Conservation (phyloP, 2,113 vertebrate species). For the Centrocercus urophasianus region DNA sequence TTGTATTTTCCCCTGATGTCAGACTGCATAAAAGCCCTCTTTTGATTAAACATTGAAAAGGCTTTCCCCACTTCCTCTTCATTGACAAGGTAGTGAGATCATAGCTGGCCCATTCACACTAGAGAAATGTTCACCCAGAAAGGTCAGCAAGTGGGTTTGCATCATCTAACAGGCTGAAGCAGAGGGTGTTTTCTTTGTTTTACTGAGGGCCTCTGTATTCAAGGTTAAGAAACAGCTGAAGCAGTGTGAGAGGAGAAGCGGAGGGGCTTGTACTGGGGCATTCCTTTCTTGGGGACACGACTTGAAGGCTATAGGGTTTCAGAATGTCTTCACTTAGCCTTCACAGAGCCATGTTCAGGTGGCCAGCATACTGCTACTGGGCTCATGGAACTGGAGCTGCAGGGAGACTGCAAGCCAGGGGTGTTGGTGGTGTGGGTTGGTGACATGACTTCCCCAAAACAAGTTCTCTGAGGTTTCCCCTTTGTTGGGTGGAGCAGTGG, state of each 20-base stretch:
- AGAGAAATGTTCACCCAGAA: conserved; percentile 69
- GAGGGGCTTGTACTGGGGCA: neutral
- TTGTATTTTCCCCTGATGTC: conserved; percentile 68
- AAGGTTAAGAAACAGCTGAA: neutral
- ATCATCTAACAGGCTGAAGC: conserved; percentile 28
- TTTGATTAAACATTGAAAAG: conserved; percentile 50
- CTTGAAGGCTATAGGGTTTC: neutral
- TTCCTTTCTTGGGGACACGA: neutral
- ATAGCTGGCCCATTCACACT: conserved; percentile 70
- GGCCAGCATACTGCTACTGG: neutral
- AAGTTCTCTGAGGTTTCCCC: neutral
- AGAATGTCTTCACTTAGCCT: neutral
- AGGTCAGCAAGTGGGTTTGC: conserved; percentile 63
- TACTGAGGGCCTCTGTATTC: conserved; percentile 42
- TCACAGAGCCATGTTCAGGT: neutral
- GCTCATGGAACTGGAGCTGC: neutral
- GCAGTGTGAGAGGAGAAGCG: conserved; percentile 10
- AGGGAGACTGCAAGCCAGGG: neutral
- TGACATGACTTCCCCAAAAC: neutral
- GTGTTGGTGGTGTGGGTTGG: neutral
- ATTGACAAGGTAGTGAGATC: conserved; percentile 75
- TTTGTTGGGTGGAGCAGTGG: neutral
- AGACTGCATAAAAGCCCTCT: conserved; percentile 58
- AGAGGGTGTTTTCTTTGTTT: conserved; percentile 59
- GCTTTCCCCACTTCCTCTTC: conserved; percentile 61